Evolutionary conservation across 2,797 vertebrate genomes (phyloP), one percentile per base, ranked within the genome.

Genomic region (Poliocrania exsul): DNA sequence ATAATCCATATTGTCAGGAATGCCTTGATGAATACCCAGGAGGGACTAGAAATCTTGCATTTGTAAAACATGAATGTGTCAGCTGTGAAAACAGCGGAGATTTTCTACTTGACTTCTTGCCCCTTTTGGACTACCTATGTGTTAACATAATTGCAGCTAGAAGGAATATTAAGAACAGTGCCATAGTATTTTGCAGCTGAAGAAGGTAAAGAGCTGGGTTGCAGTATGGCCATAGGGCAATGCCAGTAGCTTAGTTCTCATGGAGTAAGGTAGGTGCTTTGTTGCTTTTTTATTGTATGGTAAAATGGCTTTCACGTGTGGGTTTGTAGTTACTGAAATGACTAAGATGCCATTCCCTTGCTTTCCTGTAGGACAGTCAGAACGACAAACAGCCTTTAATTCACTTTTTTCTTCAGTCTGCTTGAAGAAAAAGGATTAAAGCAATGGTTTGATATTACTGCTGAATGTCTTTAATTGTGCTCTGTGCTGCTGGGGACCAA

Each of bases 11-110:
- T 71, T 88, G 81, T 87, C 93, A 80, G 60, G 57, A 85, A 73
- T 92, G 71, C 58, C 81, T 94, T 88, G 64, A 88, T 86, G 83
- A 77, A 38, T 73, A 89, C 71, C 71, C n/a, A 70, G 49, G 72
- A 87, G 88, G 64, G 50, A 93, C 37, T 67, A 66, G 64, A 86
- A 74, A 47, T 90, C 29, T 54, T 3, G 0, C 79, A 64, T 87
- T 81, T 74, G 38, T 80, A 78, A 62, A 87, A 74, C 42, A 69
- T 78, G 19, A 49, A 88, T 83, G 44, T 93, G 83, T 95, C 88
- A 89, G 69, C 61, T 91, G 46, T 85, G 46, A 62, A 95, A 95
- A 79, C 28, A 72, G 56, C 60, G 3, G 10, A 81, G 33, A 70
- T 77, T 81, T 92, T 86, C 71, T 72, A 5, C 50, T 91, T 84